Evolutionary conservation across 23 tunicate species (phyloP), one percentile per base, ranked within the genome.

Genomic region (Botrylloides violaceus): DNA sequence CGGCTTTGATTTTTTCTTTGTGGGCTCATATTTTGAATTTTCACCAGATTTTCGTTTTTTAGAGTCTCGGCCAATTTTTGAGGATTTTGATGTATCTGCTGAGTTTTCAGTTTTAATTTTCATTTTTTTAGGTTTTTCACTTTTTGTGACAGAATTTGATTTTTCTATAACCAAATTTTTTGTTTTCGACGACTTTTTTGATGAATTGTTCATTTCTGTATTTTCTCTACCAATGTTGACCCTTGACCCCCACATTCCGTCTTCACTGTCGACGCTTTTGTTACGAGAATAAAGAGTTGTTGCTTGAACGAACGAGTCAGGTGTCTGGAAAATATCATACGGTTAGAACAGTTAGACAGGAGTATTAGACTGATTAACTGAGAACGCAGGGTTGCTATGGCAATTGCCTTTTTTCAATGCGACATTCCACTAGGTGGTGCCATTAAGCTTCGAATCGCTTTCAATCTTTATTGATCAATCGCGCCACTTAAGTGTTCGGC

Each of bases 281-380:
- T 68, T 68, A 53, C 74, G 74, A n/a, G 74, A 68, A 68, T 68
- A 68, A 7, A 68, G 25, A 7, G 74, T 68, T 24, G 74, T 68
- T 43, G 74, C 36, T 4, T 37, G 74, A 24, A 68, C 74, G 30
- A 32, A 43, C 23, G 74, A 68, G n/a, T n/a, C n/a, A n/a, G n/a
- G n/a, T 4, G 74, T 37, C 20, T 68, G 49, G 28, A 39, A 9
- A 23, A 31, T 25, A 7, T 64, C 70, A 31, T 64, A 6, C 15
- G 12, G 15, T 58, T 9, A 28, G 4, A 23, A 28, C 62, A 23
- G 62, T 18, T 47, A n/a, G n/a, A n/a, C n/a, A n/a, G n/a, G n/a
- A n/a, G n/a, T n/a, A n/a, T n/a, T n/a, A n/a, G n/a, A n/a, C n/a
- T n/a, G n/a, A n/a, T n/a, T n/a, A n/a, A n/a, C n/a, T n/a, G n/a